Base-by-base conservation (phyloP, 2,888 invertebrate genomes). In the Agriopis marginaria region DNA sequence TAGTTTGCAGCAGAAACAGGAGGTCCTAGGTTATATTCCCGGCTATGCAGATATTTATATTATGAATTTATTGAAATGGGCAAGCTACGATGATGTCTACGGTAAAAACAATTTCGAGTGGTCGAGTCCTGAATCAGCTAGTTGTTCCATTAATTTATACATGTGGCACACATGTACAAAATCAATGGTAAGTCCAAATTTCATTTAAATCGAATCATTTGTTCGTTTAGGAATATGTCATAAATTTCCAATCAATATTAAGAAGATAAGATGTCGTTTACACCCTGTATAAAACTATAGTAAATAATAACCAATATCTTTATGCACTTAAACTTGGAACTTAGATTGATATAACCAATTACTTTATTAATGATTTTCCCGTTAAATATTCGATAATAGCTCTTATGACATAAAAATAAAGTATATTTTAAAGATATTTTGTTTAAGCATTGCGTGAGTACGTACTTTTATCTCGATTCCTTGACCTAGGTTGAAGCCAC, bases 401-500 rank as follows among this genome's bases (percentile, higher is more conserved):
- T 62, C 44, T 63, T 69, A 74, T 70, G 7, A 14, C 9, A 9
- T 42, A 17, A 56, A 3, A 17, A 17, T 53, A 71, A 56, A 54
- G 56, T 63, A 50, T 74, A 72, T 71, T 10, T 42, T 58, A 45
- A 17, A 61, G 12, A 17, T 40, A 8, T 60, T 54, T 72, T 68
- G n/a, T 42, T 7, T 47, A 50, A 32, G 44, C 49, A 45, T 77
- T 74, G 77, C 77, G 77, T 77, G 75, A 77, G 82, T 82, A 83
- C 82, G 82, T 62, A 63, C 67, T 77, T n/a, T 81, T 79, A 83
- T 83, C 81, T 71, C 64, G 66, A 72, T 68, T 66, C 86, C 88
- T 87, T 88, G 88, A 89, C 87, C 88, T 84, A 85, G 79, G 83
- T 72, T 77, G 87, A 83, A 81, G 76, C 65, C 53, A 67, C 51